Conservation (phyloP, 2,113 vertebrate genomes). For the Protobothrops mucrosquamatus region DNA sequence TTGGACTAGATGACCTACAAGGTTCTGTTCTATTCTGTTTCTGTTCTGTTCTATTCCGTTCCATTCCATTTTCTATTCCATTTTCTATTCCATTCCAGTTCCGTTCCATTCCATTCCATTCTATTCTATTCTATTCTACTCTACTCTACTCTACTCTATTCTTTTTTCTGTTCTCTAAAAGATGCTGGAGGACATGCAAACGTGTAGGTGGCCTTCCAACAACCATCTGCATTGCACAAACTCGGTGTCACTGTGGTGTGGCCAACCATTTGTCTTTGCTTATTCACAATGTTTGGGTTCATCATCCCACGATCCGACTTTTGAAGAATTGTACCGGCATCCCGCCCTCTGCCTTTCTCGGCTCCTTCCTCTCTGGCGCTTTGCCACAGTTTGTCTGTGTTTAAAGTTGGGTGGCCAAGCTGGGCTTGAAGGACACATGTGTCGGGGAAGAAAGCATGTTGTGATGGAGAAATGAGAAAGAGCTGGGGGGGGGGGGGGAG, state of each 20-base stretch:
- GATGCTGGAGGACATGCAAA: background rate
- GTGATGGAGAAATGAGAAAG: background rate
- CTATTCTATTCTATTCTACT: too few relatives aligned
- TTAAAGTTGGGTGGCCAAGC: background rate
- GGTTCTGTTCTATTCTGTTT: background rate
- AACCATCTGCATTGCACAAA: background rate
- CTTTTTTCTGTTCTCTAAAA: background rate
- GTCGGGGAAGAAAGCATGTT: background rate
- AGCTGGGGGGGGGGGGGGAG: accelerated
- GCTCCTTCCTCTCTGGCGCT: background rate
- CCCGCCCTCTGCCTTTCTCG: background rate
- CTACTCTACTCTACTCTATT: too few relatives aligned
- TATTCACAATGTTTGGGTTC: background rate
- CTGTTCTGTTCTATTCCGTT: too few relatives aligned
- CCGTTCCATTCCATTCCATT: too few relatives aligned
- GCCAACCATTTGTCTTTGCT: background rate
- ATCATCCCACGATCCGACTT: too few relatives aligned
- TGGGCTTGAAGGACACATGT: background rate
- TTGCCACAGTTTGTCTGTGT: background rate
- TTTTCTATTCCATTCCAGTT: too few relatives aligned
- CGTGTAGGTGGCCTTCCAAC: background rate
- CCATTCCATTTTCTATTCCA: background rate
- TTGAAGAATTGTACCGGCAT: background rate
- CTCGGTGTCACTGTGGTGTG: background rate
- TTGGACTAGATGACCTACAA: background rate